These are phyloP conservation scores for Tetrao urogallus DNA, from an alignment of 2,113 vertebrate species.

Conservation along the genomic window DNA sequence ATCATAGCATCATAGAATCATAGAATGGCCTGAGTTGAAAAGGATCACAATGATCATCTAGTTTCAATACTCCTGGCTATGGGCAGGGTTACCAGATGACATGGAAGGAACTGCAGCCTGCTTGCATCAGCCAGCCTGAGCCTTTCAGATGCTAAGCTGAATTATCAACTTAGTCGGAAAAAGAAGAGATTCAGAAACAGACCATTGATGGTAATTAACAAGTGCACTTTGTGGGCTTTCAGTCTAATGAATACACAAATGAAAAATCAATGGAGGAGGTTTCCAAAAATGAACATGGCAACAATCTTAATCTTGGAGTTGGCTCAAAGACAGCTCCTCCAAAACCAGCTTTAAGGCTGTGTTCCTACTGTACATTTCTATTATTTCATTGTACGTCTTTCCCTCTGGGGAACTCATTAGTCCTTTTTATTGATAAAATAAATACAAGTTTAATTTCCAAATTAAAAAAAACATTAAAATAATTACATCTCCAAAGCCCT, in stretches of 20 bases:
- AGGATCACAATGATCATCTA: too few relatives aligned
- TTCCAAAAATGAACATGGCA: constrained; percentile 64
- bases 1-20: too few relatives aligned
- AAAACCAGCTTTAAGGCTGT: neutral
- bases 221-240: constrained; percentile 57
- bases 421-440: constrained; percentile 9
- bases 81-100: neutral
- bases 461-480: constrained; percentile 11
- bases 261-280: constrained; percentile 64
- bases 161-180: constrained; percentile 49
- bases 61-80: too few relatives aligned
- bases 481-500: neutral
- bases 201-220: constrained; percentile 66
- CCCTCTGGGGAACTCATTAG: neutral
- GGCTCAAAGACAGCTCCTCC: constrained; percentile 50
- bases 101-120: constrained; percentile 6
- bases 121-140: constrained; percentile 35
- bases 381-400: neutral
- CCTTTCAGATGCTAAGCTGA: constrained; percentile 45
- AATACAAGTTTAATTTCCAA: constrained; percentile 36
- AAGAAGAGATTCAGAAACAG: constrained; percentile 37
- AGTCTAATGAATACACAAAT: constrained; percentile 66
- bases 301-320: constrained; percentile 47
- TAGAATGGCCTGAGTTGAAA: too few relatives aligned
- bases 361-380: neutral